Conservation (phyloP, 2,113 vertebrate genomes). For the Rhabdornis inornatus region DNA sequence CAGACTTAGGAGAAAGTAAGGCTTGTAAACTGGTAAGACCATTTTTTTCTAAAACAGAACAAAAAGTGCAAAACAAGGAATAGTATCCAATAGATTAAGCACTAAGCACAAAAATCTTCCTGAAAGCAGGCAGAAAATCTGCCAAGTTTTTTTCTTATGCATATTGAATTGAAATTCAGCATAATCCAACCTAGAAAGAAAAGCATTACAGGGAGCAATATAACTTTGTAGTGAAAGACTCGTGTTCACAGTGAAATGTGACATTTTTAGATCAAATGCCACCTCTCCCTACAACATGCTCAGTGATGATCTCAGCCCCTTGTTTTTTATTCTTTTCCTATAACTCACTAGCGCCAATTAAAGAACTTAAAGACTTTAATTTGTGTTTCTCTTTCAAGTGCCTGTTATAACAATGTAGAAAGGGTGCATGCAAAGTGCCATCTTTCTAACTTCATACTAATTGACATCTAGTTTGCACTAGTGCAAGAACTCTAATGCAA, state of each 20-base stretch:
- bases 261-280: background rate
- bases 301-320: background rate
- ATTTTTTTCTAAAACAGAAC: background rate
- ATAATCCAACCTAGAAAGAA: background rate
- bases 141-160: background rate
- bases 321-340: background rate
- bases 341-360: background rate
- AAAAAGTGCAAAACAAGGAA: background rate
- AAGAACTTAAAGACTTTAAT: background rate
- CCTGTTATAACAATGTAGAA: background rate
- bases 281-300: background rate
- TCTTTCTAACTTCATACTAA: background rate
- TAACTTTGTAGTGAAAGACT: background rate
- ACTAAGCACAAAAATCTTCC: background rate
- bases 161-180: background rate
- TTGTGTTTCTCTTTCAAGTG: background rate
- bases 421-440: background rate
- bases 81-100: background rate
- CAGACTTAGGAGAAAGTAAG: background rate
- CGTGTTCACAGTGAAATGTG: background rate
- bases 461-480: background rate
- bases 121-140: background rate
- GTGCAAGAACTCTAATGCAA: background rate
- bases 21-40: background rate
- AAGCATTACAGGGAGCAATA: background rate